These are phyloP conservation scores for Lysiphlebus fabarum DNA, from an alignment of 1,140 invertebrate genomes.

Conservation along the genomic window DNA sequence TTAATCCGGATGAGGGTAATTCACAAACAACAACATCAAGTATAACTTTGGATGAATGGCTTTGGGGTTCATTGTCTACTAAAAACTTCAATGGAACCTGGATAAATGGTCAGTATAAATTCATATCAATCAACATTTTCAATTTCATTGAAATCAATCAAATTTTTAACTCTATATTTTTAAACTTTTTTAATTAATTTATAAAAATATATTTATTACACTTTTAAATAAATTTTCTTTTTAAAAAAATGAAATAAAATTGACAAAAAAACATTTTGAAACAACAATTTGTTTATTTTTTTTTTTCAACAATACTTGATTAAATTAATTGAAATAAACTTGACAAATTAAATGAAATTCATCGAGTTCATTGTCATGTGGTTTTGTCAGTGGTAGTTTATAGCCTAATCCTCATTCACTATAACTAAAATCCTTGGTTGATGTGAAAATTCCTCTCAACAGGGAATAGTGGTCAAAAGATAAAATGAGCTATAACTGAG, in stretches of 20 bases:
- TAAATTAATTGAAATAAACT: no score
- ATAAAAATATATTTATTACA: no score
- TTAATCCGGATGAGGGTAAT: conserved; percentile 32
- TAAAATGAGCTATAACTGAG: neutral
- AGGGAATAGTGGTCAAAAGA: neutral
- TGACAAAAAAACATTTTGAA: no score
- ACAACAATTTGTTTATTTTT: no score
- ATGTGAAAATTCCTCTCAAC: neutral
- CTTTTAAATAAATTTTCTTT: no score
- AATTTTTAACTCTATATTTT: neutral
- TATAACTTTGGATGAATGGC: conserved; percentile 50
- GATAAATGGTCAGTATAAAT: conserved; percentile 49
- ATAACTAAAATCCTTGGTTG: neutral
- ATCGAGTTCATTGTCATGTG: conserved; percentile 2
- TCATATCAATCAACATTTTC: conserved; percentile 24
- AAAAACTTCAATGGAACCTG: conserved; percentile 54
- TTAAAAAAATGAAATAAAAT: no score
- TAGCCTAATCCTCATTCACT: conserved; percentile 8
- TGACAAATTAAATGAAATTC: no score
- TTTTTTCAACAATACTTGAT: no score
- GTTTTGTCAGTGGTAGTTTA: conserved; percentile 12
- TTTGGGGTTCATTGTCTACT: conserved; percentile 45
- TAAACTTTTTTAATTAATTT: no score
- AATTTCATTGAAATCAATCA: conserved; percentile 5
- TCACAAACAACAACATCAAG: conserved; percentile 33